These are phyloP conservation scores for Dascillus cervinus DNA, from an alignment of 2,888 invertebrate species.

Conservation along the genomic window DNA sequence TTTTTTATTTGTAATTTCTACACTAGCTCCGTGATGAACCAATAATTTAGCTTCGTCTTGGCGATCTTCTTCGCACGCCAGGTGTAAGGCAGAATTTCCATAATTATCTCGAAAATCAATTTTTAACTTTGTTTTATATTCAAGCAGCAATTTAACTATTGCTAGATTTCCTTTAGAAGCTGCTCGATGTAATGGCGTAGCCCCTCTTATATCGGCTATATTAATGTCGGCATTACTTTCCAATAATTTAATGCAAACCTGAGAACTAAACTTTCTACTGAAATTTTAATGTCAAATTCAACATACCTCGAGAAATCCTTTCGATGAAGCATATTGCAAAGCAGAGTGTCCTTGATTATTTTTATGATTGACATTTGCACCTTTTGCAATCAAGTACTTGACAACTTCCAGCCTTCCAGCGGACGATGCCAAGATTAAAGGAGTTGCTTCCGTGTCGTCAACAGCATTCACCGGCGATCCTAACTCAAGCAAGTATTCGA, in stretches of 20 bases:
- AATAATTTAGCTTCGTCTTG: conserved; percentile 59
- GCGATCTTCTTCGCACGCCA: conserved; percentile 75
- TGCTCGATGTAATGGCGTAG: conserved; percentile 72
- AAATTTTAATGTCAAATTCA: background rate
- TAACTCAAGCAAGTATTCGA: conserved; percentile 57
- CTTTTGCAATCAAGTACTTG: conserved; percentile 54
- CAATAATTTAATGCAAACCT: conserved; percentile 63
- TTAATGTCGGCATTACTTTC: conserved; percentile 63
- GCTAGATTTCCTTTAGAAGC: conserved; percentile 66
- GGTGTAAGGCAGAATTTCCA: conserved; percentile 73
- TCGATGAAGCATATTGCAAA: conserved; percentile 80
- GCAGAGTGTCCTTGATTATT: conserved; percentile 70
- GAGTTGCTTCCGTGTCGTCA: conserved; percentile 72
- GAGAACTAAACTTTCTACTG: conserved; percentile 16
- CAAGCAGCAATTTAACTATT: conserved; percentile 60
- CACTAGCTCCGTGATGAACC: conserved; percentile 56
- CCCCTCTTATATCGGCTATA: conserved; percentile 57
- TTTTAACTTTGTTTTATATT: conserved; percentile 45
- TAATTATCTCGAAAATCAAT: conserved; percentile 58
- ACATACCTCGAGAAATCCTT: conserved; percentile 63
- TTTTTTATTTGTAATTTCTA: conserved; percentile 56
- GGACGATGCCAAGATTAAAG: conserved; percentile 72
- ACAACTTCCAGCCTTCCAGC: conserved; percentile 67
- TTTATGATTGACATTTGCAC: conserved; percentile 66
- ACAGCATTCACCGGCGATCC: conserved; percentile 59